Conservation (phyloP, 1,140 invertebrate species). For the Bombus pyrosoma region DNA sequence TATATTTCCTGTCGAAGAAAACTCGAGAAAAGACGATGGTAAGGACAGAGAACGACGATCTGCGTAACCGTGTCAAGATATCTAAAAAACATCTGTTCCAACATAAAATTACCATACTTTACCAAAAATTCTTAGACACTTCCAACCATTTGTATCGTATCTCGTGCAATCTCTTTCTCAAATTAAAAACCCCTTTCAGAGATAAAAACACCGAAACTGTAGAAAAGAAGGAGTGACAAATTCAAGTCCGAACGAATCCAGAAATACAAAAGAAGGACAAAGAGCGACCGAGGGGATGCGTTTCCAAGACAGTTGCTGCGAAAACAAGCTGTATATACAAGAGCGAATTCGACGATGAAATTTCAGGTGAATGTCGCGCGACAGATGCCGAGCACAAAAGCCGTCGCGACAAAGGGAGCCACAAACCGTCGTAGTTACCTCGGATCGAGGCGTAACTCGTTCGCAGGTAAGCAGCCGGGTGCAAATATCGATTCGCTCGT, state of each 20-base stretch:
- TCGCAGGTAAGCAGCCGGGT: slow-evolving; percentile 29
- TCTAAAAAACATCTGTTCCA: background rate
- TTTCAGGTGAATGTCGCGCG: slow-evolving; percentile 20
- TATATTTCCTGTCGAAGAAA: background rate
- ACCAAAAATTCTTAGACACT: background rate
- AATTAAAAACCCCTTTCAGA: background rate
- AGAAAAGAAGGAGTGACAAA: background rate
- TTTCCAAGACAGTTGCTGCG: slow-evolving; percentile 20
- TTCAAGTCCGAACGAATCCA: background rate
- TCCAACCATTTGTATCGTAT: background rate
- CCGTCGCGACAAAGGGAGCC: slow-evolving; percentile 11
- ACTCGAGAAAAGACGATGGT: background rate
- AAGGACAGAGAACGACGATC: too few species aligned
- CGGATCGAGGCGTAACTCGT: slow-evolving; percentile 30
- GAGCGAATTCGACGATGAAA: slow-evolving; percentile 23
- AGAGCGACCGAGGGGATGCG: background rate
- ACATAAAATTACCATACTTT: background rate
- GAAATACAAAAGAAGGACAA: background rate
- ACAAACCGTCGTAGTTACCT: slow-evolving; percentile 32
- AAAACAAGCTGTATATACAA: background rate
- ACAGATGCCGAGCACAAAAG: slow-evolving; percentile 27
- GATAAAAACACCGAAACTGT: too few species aligned
- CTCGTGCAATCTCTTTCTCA: too few species aligned
- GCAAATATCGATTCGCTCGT: slow-evolving; percentile 25
- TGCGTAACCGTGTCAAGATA: too few species aligned